Conservation (phyloP, 2,888 invertebrate genomes). For the Dioctria linearis region DNA sequence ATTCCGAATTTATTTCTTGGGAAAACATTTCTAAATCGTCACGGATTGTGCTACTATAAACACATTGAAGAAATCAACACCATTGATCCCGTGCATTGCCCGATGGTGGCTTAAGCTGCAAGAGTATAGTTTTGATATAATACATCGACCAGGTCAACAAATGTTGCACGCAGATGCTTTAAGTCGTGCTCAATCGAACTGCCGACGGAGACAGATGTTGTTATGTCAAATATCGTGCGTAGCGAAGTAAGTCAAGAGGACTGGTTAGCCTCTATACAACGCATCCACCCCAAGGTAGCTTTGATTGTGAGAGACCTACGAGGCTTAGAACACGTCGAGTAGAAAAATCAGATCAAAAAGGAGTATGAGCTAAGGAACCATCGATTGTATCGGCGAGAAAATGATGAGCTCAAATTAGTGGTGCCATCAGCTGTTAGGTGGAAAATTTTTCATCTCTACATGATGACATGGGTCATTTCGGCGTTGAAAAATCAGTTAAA, state of each 20-base stretch:
- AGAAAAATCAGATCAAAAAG: background rate
- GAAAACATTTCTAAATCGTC: constrained; percentile 51
- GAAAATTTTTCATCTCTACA: constrained; percentile 22
- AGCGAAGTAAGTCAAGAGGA: background rate
- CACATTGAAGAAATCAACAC: constrained; percentile 62
- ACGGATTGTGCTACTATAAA: no score
- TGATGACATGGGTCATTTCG: constrained; percentile 48
- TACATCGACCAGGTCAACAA: constrained; percentile 58
- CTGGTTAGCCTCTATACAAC: constrained; percentile 56
- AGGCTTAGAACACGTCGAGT: no score
- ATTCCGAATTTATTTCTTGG: constrained; percentile 64
- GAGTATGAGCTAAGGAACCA: background rate
- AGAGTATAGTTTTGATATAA: constrained; percentile 59
- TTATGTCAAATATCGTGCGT: background rate
- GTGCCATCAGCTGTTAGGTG: constrained; percentile 24
- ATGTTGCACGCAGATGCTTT: constrained; percentile 66
- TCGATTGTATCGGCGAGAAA: no score
- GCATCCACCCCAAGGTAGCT: constrained; percentile 13
- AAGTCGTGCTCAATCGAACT: constrained; percentile 59
- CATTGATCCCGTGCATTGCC: constrained; percentile 62
- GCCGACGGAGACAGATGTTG: constrained; percentile 2
- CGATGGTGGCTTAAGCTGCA: constrained; percentile 61
- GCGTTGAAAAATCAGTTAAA: constrained; percentile 1
- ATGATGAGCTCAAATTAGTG: constrained; percentile 1
- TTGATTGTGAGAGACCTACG: no score